Evolutionary conservation across 37 sponge, comb jelly and placozoan species (phyloP), one percentile per base, ranked within the genome.

Genomic region (Aphrocallistes beatrix): DNA sequence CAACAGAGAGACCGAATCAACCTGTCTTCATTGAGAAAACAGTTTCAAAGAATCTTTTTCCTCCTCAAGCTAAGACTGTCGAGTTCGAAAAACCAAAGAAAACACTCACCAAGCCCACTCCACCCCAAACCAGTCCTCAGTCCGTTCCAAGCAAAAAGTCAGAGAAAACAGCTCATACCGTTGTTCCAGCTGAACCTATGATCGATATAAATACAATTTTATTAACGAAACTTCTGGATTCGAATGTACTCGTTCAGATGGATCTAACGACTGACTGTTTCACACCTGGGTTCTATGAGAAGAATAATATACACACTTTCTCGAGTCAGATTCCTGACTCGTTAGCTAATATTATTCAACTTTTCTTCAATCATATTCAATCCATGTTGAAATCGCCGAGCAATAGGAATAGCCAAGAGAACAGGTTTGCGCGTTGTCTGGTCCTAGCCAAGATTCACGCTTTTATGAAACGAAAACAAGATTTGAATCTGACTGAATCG

Each of bases 331-430:
- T 60, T 6, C 75, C 75, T 25, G 75, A 60, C 8, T 60, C 75
- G 3, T 13, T 60, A 19, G 34, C 75, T 6, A 60, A 6, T 6
- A 13, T 60, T 19, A 8, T 60, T 25, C 75, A 60, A 28, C 75
- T 60, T 3, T 60, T 60, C 21, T 60, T 60, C 75, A 60, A 28
- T 60, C 75, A 60, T 60, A 60, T 60, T 60, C 75, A 60, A 60
- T 19, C 34, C n/a, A 21, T 60, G 75, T 25, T 3, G 10, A 60
- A 3, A 32, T 30, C 75, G 8, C 28, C n/a, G 10, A 42, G 13
- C 13, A 60, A 28, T 30, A 3, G 8, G 21, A 60, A 60, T 60
- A 60, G 32, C 8, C 75, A 60, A 30, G 75, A 60, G n/a, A 60
- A 28, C n/a, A 19, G n/a, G n/a, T 60, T 60, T 13, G 3, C 10